phyloP scores from a whole-genome alignment of 2,797 vertebrate species.

The Onychomys torridus region DNA sequence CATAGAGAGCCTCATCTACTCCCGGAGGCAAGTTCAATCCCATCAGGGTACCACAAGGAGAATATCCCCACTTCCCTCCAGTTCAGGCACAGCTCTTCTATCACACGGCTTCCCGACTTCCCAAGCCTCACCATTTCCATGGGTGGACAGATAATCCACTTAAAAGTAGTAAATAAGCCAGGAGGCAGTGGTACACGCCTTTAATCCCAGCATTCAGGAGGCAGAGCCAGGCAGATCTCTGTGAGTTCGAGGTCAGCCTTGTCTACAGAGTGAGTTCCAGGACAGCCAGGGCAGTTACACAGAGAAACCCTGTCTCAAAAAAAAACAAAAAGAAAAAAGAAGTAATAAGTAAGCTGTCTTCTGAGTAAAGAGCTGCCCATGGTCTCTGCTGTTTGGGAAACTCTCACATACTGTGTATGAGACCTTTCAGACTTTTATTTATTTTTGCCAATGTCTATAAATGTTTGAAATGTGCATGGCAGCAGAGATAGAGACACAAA shows the following conservation, averaged over 20 bases:
- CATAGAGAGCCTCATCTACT: not conserved
- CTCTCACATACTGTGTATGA: not conserved
- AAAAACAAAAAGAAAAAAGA: not conserved
- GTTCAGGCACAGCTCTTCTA: not conserved
- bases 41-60: not conserved
- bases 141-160: not conserved
- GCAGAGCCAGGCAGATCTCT: not conserved
- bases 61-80: not conserved
- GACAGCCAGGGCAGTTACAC: not conserved
- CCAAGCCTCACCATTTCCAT: not conserved
- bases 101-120: not conserved
- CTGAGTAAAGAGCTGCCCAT: not conserved
- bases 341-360: not conserved
- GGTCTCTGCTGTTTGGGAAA: slow-evolving; percentile 7
- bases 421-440: not conserved
- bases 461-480: not conserved
- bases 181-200: not conserved
- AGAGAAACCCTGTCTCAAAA: not conserved
- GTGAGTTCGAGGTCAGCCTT: not conserved
- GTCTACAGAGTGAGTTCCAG: not conserved
- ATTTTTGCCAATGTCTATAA: not conserved
- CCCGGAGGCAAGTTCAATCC: not conserved
- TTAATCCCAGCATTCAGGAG: not conserved
- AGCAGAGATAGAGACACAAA: not conserved
- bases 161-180: not conserved